Evolutionary conservation across 2,888 invertebrate species (phyloP).

Genomic region (Xestia sexstrigata): DNA sequence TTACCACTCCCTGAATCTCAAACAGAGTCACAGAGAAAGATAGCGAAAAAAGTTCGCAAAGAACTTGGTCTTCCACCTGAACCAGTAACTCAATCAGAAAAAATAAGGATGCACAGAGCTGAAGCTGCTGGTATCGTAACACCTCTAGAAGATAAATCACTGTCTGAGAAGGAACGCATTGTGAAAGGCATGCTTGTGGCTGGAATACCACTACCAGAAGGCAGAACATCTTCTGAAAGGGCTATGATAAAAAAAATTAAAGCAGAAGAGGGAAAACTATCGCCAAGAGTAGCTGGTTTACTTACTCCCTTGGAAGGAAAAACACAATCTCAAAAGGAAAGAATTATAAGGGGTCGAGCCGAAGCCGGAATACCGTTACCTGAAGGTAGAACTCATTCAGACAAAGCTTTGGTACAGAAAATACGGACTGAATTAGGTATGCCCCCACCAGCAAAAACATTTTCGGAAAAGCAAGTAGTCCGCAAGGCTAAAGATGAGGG

Average conservation of each 20-base stretch:
- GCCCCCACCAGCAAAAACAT: slow-evolving; percentile 68
- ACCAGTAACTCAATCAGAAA: slow-evolving; percentile 66
- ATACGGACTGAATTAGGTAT: slow-evolving; percentile 65
- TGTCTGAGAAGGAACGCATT: slow-evolving; percentile 53
- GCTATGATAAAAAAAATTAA: slow-evolving; percentile 38
- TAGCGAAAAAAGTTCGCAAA: slow-evolving; percentile 40
- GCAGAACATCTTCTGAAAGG: slow-evolving; percentile 40
- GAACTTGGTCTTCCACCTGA: slow-evolving; percentile 57
- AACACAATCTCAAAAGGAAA: slow-evolving; percentile 40
- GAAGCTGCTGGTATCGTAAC: slow-evolving; percentile 67
- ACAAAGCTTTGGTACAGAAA: slow-evolving; percentile 44
- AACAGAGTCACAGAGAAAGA: slow-evolving; percentile 42
- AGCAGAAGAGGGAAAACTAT: slow-evolving; percentile 35
- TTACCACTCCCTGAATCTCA: slow-evolving; percentile 56
- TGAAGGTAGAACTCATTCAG: slow-evolving; percentile 46
- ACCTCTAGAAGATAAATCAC: slow-evolving; percentile 72
- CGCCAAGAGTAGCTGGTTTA: slow-evolving; percentile 32
- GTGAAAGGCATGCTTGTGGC: slow-evolving; percentile 22
- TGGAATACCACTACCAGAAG: slow-evolving; percentile 36
- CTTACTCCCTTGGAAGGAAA: slow-evolving; percentile 49
- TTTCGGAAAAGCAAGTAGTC: slow-evolving; percentile 70
- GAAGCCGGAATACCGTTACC: slow-evolving; percentile 51
- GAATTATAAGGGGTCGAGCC: slow-evolving; percentile 41
- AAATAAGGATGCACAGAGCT: slow-evolving; percentile 68
- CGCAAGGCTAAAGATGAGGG: slow-evolving; percentile 74